A percentile compares a stretch with the other conserved stretches of the same genome.
Evolutionary conservation across 2,797 vertebrate species (phyloP).

Genomic region (Argentina silus): DNA sequence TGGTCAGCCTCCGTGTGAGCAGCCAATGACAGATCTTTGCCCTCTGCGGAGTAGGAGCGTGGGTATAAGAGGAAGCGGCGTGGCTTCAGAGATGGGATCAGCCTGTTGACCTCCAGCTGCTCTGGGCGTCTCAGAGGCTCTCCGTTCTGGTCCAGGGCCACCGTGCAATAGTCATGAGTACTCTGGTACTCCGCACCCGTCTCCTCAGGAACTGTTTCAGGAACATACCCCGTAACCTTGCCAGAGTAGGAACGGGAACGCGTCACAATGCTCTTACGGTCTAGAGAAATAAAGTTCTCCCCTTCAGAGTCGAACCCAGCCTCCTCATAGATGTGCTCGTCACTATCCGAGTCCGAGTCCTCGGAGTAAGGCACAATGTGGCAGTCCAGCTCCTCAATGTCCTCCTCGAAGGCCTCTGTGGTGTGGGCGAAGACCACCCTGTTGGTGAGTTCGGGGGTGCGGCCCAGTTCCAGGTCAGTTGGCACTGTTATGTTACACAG

Average conservation of each 20-base stretch:
- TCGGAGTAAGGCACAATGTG: slow-evolving; percentile 84
- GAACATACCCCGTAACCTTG: slow-evolving; percentile 89
- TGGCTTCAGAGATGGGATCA: slow-evolving; percentile 81
- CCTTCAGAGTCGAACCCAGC: slow-evolving; percentile 81
- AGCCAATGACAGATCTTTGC: slow-evolving; percentile 79
- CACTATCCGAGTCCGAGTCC: slow-evolving; percentile 79
- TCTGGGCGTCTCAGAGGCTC: slow-evolving; percentile 72
- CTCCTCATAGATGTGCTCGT: slow-evolving; percentile 84
- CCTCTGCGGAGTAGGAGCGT: slow-evolving; percentile 86
- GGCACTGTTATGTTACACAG: slow-evolving; percentile 84
- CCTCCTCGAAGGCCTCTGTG: slow-evolving; percentile 83
- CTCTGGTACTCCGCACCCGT: slow-evolving; percentile 82
- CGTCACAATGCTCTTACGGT: slow-evolving; percentile 84
- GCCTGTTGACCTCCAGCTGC: slow-evolving; percentile 63
- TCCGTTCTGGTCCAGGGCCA: slow-evolving; percentile 71
- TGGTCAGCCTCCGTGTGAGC: slow-evolving; percentile 74
- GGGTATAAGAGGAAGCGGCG: slow-evolving; percentile 88
- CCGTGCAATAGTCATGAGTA: slow-evolving; percentile 73
- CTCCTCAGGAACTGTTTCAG: slow-evolving; percentile 97
- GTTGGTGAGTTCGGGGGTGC: slow-evolving; percentile 80
- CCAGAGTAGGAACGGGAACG: slow-evolving; percentile 93
- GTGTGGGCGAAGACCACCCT: slow-evolving; percentile 82
- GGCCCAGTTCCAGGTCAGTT: slow-evolving; percentile 72
- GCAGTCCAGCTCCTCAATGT: slow-evolving; percentile 84
- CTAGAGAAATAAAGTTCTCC: slow-evolving; percentile 82